phyloP scores from a whole-genome alignment of 1,140 invertebrate genomes.

The Solenopsis invicta region DNA sequence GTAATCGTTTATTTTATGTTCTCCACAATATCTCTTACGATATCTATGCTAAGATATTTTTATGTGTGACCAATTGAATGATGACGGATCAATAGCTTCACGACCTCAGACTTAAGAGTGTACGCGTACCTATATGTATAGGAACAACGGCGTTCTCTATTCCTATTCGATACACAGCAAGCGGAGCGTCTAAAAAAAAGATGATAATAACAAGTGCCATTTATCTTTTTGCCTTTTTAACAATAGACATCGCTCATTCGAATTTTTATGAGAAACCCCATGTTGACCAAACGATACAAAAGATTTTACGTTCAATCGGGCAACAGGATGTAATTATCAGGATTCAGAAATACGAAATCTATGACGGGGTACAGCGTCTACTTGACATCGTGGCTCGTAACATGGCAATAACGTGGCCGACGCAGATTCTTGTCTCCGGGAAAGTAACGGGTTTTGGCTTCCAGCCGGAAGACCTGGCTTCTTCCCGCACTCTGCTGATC shows the following conservation, averaged over 20 bases:
- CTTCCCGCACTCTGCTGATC: conserved; percentile 28
- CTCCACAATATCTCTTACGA: not conserved
- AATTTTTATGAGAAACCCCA: not conserved
- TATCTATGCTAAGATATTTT: not conserved
- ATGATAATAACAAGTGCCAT: conserved; percentile 2
- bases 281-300: not conserved
- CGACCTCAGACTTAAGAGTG: not conserved
- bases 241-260: not conserved
- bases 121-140: not conserved
- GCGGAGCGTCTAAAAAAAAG: not conserved
- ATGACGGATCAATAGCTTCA: conserved; percentile 9
- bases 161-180: not conserved
- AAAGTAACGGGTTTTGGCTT: too few relatives aligned
- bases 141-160: not conserved
- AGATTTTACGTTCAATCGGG: not conserved
- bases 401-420: not conserved
- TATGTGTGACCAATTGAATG: not conserved
- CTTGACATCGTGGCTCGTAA: not conserved
- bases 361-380: not conserved
- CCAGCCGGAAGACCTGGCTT: not conserved
- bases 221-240: not conserved
- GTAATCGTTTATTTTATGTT: not conserved
- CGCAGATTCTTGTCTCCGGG: not conserved
- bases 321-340: conserved; percentile 2
- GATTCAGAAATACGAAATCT: not conserved